Base-by-base conservation (phyloP, 2,888 invertebrate genomes). In the Buathra laborator region DNA sequence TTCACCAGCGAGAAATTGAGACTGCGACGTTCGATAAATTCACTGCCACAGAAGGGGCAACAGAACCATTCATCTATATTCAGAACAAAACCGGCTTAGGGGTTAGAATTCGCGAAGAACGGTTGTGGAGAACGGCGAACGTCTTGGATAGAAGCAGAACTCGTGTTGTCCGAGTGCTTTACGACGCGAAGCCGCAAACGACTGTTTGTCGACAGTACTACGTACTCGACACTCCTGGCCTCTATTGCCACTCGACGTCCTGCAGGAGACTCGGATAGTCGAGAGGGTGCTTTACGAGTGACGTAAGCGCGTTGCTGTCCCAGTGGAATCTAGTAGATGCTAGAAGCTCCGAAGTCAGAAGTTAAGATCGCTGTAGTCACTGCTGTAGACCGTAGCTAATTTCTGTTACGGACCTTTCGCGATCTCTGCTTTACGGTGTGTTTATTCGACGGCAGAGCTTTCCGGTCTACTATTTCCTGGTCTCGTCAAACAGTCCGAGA, bases 171-270 rank as follows among this genome's bases (percentile, higher is more conserved):
- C 67, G 77, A 80, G 84, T 87, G 85, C 88, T 91, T 91, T 90
- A 90, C 89, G 89, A 89, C 89, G 88, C 87, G 86, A 86, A 89
- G 89, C 88, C 88, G 87, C 88, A 89, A 90, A 90, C 89, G 89
- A 76, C 70, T 90, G 90, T 91, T 91, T 89, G 89, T 88, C 88
- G 90, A 88, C 89, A 87, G 89, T 90, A 37, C 37, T 37, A 37
- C 37, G 37, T 37, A 90, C 67, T 70, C 46, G 46, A 46, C 29
- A 5, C 74, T 74, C 24, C 74, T 32, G 46, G 29, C 46, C 44
- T 59, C 16, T 32, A 24, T 29, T 29, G 46, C 74, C 74, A 32
- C 29, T 74, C 24, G 71, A 77, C 66, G 75, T 77, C 48, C 76
- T 44, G 46, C 67, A 62, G 43, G 68, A 67, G 71, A 84, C 90